Conservation (phyloP, 2,113 vertebrate species). For the Xiphophorus maculatus region DNA sequence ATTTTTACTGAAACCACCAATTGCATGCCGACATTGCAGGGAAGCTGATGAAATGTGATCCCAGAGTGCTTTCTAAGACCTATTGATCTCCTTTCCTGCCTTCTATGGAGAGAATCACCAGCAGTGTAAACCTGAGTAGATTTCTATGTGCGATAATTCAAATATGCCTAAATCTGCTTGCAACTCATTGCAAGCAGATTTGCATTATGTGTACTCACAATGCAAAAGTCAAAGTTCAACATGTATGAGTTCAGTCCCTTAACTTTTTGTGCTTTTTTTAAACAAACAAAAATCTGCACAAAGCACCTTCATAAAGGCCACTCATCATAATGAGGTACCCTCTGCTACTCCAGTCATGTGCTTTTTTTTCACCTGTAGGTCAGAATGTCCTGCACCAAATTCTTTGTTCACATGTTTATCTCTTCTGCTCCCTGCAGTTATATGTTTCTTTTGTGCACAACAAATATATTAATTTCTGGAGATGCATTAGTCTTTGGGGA, state of each 20-base stretch:
- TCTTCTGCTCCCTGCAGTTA: constrained; percentile 21
- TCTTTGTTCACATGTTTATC: constrained; percentile 52
- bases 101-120: constrained; percentile 44
- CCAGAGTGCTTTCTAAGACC: constrained; percentile 66
- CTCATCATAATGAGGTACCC: constrained; percentile 27
- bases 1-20: constrained; percentile 70
- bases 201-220: neutral
- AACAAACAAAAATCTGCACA: constrained; percentile 23
- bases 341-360: constrained; percentile 37
- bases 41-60: constrained; percentile 56
- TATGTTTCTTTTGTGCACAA: constrained; percentile 4
- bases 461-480: neutral
- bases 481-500: neutral
- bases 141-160: neutral
- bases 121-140: constrained; percentile 8
- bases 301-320: constrained; percentile 25
- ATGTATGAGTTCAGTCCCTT: constrained; percentile 13
- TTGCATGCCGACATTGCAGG: constrained; percentile 52
- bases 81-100: constrained; percentile 68
- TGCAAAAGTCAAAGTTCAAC: constrained; percentile 11
- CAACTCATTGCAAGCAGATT: neutral
- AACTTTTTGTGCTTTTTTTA: constrained; percentile 35
- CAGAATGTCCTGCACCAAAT: constrained; percentile 69
- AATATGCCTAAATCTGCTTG: neutral
- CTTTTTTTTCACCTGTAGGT: constrained; percentile 49